Conservation (phyloP, 2,888 invertebrate genomes). For the Adineta ricciae region DNA sequence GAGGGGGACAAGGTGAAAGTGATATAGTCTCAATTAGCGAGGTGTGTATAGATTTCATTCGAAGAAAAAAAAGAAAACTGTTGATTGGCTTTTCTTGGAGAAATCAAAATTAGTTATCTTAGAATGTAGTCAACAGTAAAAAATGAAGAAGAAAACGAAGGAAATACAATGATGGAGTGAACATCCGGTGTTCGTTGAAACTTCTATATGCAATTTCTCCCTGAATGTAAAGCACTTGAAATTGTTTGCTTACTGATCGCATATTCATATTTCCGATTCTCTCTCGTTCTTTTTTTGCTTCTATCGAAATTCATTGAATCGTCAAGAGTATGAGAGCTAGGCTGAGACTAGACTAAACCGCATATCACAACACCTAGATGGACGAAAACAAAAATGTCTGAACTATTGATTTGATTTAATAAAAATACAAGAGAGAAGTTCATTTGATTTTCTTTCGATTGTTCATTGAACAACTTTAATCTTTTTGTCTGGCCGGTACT, state of each 20-base stretch:
- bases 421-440: neutral
- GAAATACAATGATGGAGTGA: constrained; percentile 7
- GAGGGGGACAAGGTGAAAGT: neutral
- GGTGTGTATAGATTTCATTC: neutral
- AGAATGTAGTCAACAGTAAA: neutral
- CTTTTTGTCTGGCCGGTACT: neutral
- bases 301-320: neutral
- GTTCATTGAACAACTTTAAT: neutral
- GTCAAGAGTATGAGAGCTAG: neutral
- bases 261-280: constrained; percentile 9
- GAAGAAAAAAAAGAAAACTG: neutral
- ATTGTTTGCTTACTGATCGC: constrained; percentile 6
- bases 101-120: neutral
- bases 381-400: neutral
- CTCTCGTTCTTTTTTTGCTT: neutral
- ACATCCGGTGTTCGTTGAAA: neutral
- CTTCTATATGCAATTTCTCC: neutral
- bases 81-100: neutral
- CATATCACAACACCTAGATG: neutral
- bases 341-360: neutral
- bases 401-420: neutral
- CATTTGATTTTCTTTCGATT: neutral
- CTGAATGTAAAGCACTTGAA: neutral
- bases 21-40: neutral
- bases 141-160: neutral